Percentiles rank a stretch among this genome's conserved stretches.
These are phyloP conservation scores for Periparus ater DNA, from an alignment of 2,797 vertebrate species.

Conservation along the genomic window DNA sequence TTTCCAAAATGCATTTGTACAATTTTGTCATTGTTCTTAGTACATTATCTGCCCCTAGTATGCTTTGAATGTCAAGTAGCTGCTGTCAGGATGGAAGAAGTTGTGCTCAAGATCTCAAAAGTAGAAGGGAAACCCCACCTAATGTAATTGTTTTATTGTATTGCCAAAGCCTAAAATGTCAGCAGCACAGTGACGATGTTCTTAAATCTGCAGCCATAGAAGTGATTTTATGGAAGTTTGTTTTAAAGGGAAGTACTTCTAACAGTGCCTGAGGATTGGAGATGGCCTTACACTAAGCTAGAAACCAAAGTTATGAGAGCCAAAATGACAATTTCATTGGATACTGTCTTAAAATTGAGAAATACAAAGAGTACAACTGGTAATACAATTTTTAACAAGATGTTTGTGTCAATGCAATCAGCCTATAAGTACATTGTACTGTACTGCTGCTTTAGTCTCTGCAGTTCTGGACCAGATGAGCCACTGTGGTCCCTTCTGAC, in stretches of 20 bases:
- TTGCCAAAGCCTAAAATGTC: background rate
- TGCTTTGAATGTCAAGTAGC: slow-evolving; percentile 2
- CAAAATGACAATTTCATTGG: background rate
- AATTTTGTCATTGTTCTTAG: background rate
- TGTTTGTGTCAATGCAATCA: background rate
- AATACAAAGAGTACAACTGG: background rate
- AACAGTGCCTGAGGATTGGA: background rate
- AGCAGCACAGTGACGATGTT: background rate
- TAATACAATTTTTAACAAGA: background rate
- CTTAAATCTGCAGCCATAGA: background rate
- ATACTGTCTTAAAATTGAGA: background rate
- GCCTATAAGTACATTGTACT: background rate
- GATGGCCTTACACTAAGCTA: background rate
- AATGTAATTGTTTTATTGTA: slow-evolving; percentile 27
- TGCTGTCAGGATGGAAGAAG: slow-evolving; percentile 42
- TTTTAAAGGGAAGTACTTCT: background rate
- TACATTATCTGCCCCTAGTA: background rate
- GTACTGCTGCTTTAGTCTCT: background rate
- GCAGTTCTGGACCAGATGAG: background rate
- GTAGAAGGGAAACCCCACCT: slow-evolving; percentile 41
- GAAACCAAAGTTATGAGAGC: background rate
- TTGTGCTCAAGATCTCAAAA: background rate
- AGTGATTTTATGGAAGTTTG: background rate
- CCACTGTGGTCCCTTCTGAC: background rate
- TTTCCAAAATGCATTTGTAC: background rate